Conservation (phyloP, 2,797 vertebrate species). For the Vultur gryphus region DNA sequence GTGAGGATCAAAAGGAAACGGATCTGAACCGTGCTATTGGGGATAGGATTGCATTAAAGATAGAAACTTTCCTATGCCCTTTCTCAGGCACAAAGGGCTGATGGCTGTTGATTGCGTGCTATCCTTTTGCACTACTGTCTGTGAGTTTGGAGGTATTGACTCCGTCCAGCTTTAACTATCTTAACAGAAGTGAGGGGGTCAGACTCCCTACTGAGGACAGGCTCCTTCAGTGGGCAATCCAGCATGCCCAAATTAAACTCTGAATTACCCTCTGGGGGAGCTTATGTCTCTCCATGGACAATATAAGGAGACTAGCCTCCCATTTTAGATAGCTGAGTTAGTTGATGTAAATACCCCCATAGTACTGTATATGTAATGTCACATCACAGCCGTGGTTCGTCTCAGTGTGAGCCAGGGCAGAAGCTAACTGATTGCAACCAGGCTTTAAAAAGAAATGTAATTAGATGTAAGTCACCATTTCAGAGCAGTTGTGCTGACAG, state of each 20-base stretch:
- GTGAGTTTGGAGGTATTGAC: not conserved
- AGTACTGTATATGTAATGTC: not conserved
- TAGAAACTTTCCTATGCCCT: not conserved
- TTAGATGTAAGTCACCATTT: conserved; percentile 41
- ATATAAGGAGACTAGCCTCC: not conserved
- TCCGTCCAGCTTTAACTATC: not conserved
- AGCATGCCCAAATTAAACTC: not conserved
- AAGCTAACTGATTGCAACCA: conserved; percentile 1
- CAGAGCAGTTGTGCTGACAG: conserved; percentile 43
- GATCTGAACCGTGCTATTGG: not conserved
- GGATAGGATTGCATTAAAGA: not conserved
- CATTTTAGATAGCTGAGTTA: not conserved
- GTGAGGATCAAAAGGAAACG: not conserved
- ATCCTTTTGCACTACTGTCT: not conserved
- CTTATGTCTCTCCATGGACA: not conserved
- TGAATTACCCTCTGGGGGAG: not conserved
- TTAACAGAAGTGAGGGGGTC: not conserved
- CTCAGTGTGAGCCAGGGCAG: not conserved
- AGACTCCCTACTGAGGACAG: not conserved
- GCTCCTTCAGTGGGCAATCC: not conserved
- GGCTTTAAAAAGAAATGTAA: conserved; percentile 22
- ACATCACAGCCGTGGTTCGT: not conserved
- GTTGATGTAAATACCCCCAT: not conserved
- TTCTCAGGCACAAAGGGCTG: not conserved
- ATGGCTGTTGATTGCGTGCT: not conserved